Percentiles rank a stretch among this genome's conserved stretches.
phyloP scores from a whole-genome alignment of 1,140 invertebrate species.

The Scylla paramamosain region DNA sequence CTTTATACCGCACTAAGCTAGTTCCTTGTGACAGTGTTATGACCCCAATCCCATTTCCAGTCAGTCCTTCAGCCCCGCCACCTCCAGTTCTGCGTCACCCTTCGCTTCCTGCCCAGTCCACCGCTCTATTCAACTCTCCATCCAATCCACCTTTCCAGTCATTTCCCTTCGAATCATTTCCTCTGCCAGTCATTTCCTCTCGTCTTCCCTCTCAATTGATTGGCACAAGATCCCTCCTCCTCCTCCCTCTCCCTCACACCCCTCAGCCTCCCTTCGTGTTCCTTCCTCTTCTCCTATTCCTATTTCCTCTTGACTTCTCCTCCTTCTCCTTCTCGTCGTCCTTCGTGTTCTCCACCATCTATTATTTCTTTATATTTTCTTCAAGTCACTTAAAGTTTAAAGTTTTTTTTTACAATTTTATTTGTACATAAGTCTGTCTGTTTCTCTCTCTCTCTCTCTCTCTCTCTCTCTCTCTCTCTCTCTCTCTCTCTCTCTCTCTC shows the following conservation, averaged over 20 bases:
- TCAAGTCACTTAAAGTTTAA: no score
- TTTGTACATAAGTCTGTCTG: not conserved
- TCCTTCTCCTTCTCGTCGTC: not conserved
- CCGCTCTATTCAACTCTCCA: not conserved
- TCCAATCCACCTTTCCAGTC: not conserved
- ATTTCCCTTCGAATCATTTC: not conserved
- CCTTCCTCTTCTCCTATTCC: not conserved
- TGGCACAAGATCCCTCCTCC: not conserved
- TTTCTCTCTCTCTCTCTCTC: not conserved
- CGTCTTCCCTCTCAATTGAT: not conserved
- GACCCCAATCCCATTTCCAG: no score
- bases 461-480: not conserved
- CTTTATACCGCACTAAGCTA: no score
- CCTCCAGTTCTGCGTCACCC: not conserved
- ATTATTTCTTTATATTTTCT: no score
- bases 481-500: not conserved
- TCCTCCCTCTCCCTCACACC: not conserved
- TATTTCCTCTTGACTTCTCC: constrained; percentile 15
- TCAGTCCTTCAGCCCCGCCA: no score
- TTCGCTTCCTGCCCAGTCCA: not conserved
- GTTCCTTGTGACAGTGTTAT: no score
- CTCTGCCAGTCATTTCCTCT: not conserved
- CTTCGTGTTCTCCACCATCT: no score
- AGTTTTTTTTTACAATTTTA: not conserved
- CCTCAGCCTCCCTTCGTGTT: not conserved